Evolutionary conservation across 2,113 vertebrate genomes (phyloP).

Genomic region (Poeciliopsis occidentalis): DNA sequence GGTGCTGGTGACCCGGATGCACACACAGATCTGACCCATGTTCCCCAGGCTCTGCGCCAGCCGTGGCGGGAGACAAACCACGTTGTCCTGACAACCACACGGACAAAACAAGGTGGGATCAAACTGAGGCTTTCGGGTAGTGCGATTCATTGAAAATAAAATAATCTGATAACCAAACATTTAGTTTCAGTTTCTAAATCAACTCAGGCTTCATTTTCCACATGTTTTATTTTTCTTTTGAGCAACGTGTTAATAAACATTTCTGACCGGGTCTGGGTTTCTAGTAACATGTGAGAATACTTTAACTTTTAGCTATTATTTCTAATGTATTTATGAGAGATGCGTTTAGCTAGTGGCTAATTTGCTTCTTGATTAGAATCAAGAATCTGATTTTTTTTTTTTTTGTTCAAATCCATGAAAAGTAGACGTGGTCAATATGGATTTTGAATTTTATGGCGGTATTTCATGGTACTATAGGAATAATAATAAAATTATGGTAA

Average conservation of each 20-base stretch:
- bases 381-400: not conserved
- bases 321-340: not conserved
- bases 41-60: slow-evolving; percentile 95
- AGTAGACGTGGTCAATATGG: not conserved
- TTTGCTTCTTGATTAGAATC: no score
- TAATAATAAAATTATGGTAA: no score
- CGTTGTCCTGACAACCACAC: slow-evolving; percentile 86
- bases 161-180: not conserved
- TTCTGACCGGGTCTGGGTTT: not conserved
- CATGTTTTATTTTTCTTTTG: not conserved
- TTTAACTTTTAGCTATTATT: not conserved
- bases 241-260: not conserved
- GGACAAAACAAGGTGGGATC: slow-evolving; percentile 28
- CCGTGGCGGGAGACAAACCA: slow-evolving; percentile 93
- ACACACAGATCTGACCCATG: slow-evolving; percentile 96
- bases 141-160: not conserved
- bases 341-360: no score
- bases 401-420: not conserved
- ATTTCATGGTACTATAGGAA: no score
- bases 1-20: slow-evolving; percentile 89
- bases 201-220: no score
- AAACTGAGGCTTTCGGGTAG: not conserved
- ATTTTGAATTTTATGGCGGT: no score
- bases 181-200: not conserved
- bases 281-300: not conserved